These are phyloP conservation scores for Trichacis sp. DNA, from an alignment of 2,888 invertebrate species.

Conservation along the genomic window DNA sequence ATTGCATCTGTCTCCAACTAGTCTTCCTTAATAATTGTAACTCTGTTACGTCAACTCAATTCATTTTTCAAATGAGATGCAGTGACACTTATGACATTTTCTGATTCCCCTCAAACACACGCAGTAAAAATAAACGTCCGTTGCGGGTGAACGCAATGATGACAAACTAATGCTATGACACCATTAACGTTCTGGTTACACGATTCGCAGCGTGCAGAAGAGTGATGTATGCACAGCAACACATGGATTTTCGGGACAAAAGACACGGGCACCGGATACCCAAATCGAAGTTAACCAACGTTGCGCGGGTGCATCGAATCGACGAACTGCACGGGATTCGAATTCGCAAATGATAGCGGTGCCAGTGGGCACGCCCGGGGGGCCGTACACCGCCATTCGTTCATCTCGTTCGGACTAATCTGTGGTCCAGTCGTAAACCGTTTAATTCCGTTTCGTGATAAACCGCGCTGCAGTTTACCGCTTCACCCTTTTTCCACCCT, in stretches of 20 bases:
- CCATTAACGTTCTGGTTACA: conserved; percentile 5
- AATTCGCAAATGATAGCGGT: conserved; percentile 43
- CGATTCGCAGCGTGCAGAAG: conserved; percentile 23
- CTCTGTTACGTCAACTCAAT: too few relatives aligned
- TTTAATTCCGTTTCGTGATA: conserved; percentile 69
- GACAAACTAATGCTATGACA: conserved; percentile 3
- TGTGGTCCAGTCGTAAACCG: conserved; percentile 69
- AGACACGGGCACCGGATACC: conserved; percentile 28
- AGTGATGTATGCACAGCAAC: conserved; percentile 27
- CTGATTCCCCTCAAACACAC: too few relatives aligned
- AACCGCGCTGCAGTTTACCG: conserved; percentile 65
- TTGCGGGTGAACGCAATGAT: background rate
- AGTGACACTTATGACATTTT: too few relatives aligned
- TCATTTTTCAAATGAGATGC: too few relatives aligned
- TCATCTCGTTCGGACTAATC: conserved; percentile 67
- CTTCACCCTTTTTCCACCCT: conserved; percentile 32
- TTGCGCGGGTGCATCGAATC: conserved; percentile 38
- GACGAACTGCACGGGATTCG: conserved; percentile 32
- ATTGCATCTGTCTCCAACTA: too few relatives aligned
- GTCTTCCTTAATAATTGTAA: too few relatives aligned
- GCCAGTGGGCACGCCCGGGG: conserved; percentile 31
- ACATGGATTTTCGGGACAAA: conserved; percentile 33
- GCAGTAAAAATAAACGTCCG: background rate
- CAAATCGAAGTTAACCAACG: conserved; percentile 41
- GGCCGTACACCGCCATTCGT: conserved; percentile 59